Evolutionary conservation across 2,797 vertebrate species (phyloP).

Genomic region (Siniperca undulata): DNA sequence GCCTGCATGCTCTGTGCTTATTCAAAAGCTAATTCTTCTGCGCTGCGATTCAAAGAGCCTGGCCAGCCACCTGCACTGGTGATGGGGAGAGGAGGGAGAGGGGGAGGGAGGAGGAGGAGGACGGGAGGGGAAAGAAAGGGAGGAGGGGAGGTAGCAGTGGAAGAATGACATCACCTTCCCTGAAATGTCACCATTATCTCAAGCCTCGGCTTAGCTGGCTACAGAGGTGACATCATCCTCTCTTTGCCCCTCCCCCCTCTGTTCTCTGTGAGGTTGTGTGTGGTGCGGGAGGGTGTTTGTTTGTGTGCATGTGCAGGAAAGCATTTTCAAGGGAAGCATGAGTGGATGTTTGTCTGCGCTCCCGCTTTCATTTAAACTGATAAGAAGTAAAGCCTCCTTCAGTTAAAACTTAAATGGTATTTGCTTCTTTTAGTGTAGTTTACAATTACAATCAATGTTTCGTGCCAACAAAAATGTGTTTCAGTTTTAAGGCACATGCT

Average conservation of each 20-base stretch:
- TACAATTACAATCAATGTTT: constrained; percentile 3
- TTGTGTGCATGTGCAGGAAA: constrained; percentile 55
- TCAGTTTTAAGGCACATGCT: not conserved
- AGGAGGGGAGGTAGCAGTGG: constrained; percentile 65
- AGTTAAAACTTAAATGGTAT: constrained; percentile 30
- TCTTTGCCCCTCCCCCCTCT: constrained; percentile 71
- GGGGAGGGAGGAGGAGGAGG: constrained; percentile 20
- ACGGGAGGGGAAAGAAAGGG: constrained; percentile 31
- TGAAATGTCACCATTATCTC: constrained; percentile 87
- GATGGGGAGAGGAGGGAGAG: constrained; percentile 43
- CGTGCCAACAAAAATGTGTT: not conserved
- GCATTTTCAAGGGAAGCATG: constrained; percentile 56
- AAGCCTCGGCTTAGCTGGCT: constrained; percentile 79
- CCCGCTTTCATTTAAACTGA: constrained; percentile 54
- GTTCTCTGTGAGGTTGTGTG: constrained; percentile 50
- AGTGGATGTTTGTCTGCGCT: constrained; percentile 73
- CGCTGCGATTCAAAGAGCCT: constrained; percentile 67
- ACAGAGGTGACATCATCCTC: constrained; percentile 84
- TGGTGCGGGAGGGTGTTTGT: constrained; percentile 62
- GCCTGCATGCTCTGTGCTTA: constrained; percentile 56
- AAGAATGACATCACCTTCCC: constrained; percentile 86
- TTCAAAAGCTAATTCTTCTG: constrained; percentile 76
- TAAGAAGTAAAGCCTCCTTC: constrained; percentile 33
- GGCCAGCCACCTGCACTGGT: constrained; percentile 78
- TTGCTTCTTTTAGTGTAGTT: constrained; percentile 11